Evolutionary conservation across 2,113 vertebrate species (phyloP).

Genomic region (Propithecus coquereli): DNA sequence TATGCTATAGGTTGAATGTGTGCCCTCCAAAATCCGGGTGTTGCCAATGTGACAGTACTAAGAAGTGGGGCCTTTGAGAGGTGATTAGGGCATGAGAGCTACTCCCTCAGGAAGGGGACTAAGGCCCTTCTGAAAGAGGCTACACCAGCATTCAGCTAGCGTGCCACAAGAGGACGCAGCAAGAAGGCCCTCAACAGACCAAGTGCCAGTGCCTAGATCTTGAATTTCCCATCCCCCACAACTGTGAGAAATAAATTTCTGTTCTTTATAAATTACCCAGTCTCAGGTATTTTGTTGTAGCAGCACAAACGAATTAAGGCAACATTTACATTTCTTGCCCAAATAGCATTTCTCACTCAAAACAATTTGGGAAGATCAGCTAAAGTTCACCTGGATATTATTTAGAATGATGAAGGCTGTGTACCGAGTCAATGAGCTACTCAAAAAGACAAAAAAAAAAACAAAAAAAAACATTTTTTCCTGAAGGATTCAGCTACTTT

Average conservation of each 20-base stretch:
- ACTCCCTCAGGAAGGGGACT: background rate
- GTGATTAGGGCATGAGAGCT: background rate
- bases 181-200: background rate
- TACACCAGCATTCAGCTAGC: too few relatives aligned
- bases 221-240: background rate
- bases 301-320: background rate
- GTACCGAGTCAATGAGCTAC: constrained; percentile 37
- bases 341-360: constrained; percentile 77
- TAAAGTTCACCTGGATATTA: constrained; percentile 63
- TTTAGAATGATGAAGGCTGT: constrained; percentile 62
- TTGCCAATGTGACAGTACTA: background rate
- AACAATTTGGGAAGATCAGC: constrained; percentile 64
- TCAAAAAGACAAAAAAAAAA: constrained; percentile 49
- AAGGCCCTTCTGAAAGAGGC: background rate
- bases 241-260: background rate
- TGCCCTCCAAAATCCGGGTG: background rate
- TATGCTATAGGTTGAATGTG: background rate
- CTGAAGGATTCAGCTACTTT: background rate
- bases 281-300: background rate
- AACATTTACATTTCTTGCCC: constrained; percentile 59
- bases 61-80: background rate
- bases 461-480: too few relatives aligned
- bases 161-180: background rate
- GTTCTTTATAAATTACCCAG: background rate
- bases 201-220: background rate